Base-by-base conservation (phyloP, 2,113 vertebrate genomes). In the Xiphophorus maculatus region DNA sequence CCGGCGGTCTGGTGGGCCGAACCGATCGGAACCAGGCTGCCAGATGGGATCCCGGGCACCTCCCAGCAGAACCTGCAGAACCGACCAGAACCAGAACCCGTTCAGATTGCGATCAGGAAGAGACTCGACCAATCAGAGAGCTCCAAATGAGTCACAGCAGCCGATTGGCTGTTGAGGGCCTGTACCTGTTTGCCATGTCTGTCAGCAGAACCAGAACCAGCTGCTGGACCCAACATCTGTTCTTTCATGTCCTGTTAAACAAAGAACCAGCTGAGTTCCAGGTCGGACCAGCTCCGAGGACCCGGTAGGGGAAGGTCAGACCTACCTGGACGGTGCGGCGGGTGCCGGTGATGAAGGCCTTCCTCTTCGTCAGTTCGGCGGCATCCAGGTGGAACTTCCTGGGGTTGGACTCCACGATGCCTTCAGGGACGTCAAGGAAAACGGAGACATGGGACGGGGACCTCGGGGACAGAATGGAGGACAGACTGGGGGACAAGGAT, bases 331-430 rank as follows among this genome's bases (percentile, higher is more conserved):
- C 97, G 25, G 94, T 95, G 84, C 96, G 94, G 51, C 96, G 95
- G 0, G 97, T 99, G 88, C 93, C 95, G 2, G 93, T 96, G 93
- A 99, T 99, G 92, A 99, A 99, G 69, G 96, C 92, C 92, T 99
- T 99, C 86, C 98, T 95, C 93, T 98, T 95, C 0, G 89, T 94
- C 90, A 99, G 89, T 90, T 99, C 98, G 0, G 94, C 88, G 0
- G 95, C 92, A 79, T 99, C 96, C 0, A 99, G 94, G 92, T 98
- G 98, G 89, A 99, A 99, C 92, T 99, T 99, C 88, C 96, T 96
- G 0, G 98, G 98, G 90, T 99, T 99, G 3, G 97, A 96, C 94
- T 99, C 97, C 1, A 99, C 98, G 54, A 99, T 99, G 88, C 98
- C 77, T 99, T 84, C 68, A 77, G 5, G 32, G 0, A 65, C 3